Evolutionary conservation across 1,140 invertebrate genomes (phyloP).

Genomic region (Galendromus occidentalis): DNA sequence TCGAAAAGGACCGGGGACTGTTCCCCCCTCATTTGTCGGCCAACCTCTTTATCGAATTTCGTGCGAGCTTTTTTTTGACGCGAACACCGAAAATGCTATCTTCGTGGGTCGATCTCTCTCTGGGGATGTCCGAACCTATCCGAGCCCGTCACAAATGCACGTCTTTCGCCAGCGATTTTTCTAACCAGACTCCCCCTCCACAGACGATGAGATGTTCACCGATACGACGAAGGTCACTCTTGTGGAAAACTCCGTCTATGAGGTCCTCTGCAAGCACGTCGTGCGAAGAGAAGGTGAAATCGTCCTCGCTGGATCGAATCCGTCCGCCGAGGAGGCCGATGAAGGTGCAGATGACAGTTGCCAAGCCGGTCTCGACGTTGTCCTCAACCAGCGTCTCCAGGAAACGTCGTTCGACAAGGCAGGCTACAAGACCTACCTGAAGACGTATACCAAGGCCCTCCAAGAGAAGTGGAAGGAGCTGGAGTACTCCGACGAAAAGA

Average conservation of each 20-base stretch:
- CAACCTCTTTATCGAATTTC: too few relatives aligned
- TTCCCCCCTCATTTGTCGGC: too few relatives aligned
- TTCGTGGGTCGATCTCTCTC: too few relatives aligned
- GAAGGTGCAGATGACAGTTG: constrained; percentile 54
- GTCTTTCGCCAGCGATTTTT: too few relatives aligned
- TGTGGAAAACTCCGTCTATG: constrained; percentile 77
- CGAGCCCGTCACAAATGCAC: too few relatives aligned
- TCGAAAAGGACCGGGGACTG: too few relatives aligned
- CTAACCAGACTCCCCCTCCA: constrained; percentile 23
- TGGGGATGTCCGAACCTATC: too few relatives aligned
- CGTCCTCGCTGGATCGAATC: constrained; percentile 61
- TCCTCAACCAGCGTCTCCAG: constrained; percentile 67
- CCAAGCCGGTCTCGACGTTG: constrained; percentile 71
- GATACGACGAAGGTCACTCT: constrained; percentile 89
- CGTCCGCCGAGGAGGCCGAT: constrained; percentile 60
- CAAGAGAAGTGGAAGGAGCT: constrained; percentile 57
- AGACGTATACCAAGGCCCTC: constrained; percentile 88
- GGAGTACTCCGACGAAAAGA: constrained; percentile 30
- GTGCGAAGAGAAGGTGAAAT: constrained; percentile 55
- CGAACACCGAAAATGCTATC: too few relatives aligned
- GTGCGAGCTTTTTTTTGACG: too few relatives aligned
- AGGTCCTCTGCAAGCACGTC: constrained; percentile 69
- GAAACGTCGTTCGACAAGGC: constrained; percentile 46
- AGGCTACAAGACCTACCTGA: constrained; percentile 72
- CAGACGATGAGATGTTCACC: constrained; percentile 93